Base-by-base conservation (phyloP, 2,113 vertebrate genomes). In the Sinocyclocheilus anshuiensis region DNA sequence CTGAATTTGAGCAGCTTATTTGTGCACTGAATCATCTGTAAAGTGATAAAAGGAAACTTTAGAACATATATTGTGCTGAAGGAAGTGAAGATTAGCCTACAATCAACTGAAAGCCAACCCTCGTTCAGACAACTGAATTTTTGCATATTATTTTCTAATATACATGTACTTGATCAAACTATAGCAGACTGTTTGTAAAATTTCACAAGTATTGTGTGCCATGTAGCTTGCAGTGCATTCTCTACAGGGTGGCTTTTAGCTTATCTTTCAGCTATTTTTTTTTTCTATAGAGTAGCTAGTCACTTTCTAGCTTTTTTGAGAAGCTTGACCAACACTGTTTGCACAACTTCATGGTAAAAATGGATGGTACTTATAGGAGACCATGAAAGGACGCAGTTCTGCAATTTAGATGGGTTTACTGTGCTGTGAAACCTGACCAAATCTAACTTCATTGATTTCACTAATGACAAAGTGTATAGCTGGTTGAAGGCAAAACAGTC, bases 401-500 rank as follows among this genome's bases (percentile, higher is more conserved):
- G 39, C 33, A 29, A 6, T 12, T 45, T 76, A 81, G 29, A 53
- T 59, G 55, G 20, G 12, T 42, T 61, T 39, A 10, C 33, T 24
- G 33, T 79, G 33, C 42, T 20, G 24, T 67, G 5, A 69, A 48
- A 24, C 42, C 61, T 24, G 42, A 24, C 59, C 71, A 65, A 0
- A 57, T 69, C 67, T 53, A 75, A 78, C 78, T 26, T 57, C 4
- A 48, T 81, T 81, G 57, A 74, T 81, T 80, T 80, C 16, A 74
- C 85, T 75, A 77, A 87, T 29, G 15, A 72, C n/a, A 69, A 87
- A 69, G 20, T 53, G 36, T 57, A 74, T 39, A 65, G 71, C 59
- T 65, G 39, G 26, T 15, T 50, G 18, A 76, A 75, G 85, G 20
- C 50, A 74, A 83, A 83, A 77, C 45, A 86, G 36, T 55, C 71